Conservation (phyloP, 2,113 vertebrate genomes). For the Xyrauchen texanus region DNA sequence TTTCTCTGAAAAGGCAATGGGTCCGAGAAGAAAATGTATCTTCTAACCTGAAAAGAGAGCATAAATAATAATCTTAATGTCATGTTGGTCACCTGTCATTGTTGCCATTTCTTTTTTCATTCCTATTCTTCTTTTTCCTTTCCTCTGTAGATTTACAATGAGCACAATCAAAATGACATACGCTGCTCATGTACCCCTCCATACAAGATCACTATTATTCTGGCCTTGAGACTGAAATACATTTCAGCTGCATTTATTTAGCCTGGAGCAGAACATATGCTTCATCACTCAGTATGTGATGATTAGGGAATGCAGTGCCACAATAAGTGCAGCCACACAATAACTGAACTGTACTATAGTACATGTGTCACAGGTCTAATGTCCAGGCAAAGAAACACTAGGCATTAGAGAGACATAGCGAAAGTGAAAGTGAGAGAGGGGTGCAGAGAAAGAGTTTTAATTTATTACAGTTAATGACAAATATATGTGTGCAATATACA, state of each 20-base stretch:
- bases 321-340: not conserved
- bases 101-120: not conserved
- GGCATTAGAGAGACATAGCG: not conserved
- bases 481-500: not conserved
- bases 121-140: slow-evolving; percentile 19
- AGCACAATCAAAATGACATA: slow-evolving; percentile 29
- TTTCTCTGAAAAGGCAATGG: not conserved
- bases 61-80: slow-evolving; percentile 31
- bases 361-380: slow-evolving; percentile 10
- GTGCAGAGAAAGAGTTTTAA: not conserved
- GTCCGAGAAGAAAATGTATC: not conserved
- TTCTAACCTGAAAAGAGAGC: not conserved
- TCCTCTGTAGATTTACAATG: slow-evolving; percentile 22
- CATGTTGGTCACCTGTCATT: slow-evolving; percentile 12
- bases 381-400: slow-evolving; percentile 9
- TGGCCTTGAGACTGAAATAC: slow-evolving; percentile 43
- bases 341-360: slow-evolving; percentile 7
- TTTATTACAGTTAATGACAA: not conserved
- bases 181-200: not conserved
- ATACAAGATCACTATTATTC: slow-evolving; percentile 40
- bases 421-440: not conserved
- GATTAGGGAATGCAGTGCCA: slow-evolving; percentile 32
- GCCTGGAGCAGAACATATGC: not conserved
- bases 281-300: slow-evolving; percentile 41
- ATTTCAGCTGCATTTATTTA: slow-evolving; percentile 43